Base-by-base conservation (phyloP, 1,140 invertebrate genomes). In the Carcinoscorpius rotundicauda region DNA sequence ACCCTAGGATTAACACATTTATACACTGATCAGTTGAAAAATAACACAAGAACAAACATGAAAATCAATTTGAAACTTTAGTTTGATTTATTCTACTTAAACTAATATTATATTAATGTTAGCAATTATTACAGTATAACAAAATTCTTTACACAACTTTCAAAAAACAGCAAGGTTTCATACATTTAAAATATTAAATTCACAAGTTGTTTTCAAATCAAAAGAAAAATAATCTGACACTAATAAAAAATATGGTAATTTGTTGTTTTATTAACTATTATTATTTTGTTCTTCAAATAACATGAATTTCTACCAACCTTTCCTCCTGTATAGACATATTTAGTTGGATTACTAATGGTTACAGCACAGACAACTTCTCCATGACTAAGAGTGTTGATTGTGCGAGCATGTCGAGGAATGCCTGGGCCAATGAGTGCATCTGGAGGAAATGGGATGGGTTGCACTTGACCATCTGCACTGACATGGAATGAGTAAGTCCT, bases 301-400 rank as follows among this genome's bases (percentile, higher is more conserved):
- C 2, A 29, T 29, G 29, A 10, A 10, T 62, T 8, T 4, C 8
- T 11, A 49, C 49, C 59, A 64, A 77, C 78, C 74, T 98, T 98
- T 63, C 96, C 96, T 11, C 96, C 96, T 9, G 96, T 98, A 78
- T 97, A 98, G 5, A 98, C 93, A 77, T 94, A 91, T 76, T 93
- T 86, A 64, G 90, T 92, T 56, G 90, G 88, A 78, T 90, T 91
- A 63, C 81, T 77, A 82, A 97, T 83, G 82, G 91, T 79, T 79
- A 98, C 79, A 81, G 95, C 77, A 86, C 96, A 85, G 79, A 98
- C 80, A 9, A 92, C 93, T 79, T 98, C 96, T 6, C 95, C 96
- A 76, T 98, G 96, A 68, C 85, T 88, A 68, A 98, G 78, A 4
- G 91, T 93, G 73, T 91, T 91, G 66, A 94, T 90, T 77, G 91